Evolutionary conservation across 2,888 invertebrate species (phyloP).

Genomic region (Acronicta aceris): DNA sequence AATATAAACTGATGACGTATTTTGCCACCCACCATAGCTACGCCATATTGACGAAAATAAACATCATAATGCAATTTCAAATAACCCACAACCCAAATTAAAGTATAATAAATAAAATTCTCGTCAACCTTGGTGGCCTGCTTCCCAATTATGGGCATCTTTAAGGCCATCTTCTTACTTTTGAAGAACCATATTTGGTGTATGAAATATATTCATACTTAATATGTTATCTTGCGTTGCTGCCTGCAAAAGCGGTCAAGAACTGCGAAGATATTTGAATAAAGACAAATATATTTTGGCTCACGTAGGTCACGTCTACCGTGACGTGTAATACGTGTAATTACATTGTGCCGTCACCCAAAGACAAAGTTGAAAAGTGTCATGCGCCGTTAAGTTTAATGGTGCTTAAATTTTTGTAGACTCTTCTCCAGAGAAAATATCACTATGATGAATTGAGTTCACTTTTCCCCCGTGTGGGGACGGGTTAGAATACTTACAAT

Average conservation of each 20-base stretch:
- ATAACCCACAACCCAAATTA: background rate
- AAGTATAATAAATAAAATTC: conserved; percentile 12
- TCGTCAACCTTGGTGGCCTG: conserved; percentile 26
- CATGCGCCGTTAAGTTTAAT: no score
- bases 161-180: conserved; percentile 34
- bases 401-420: no score
- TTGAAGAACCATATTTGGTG: conserved; percentile 41
- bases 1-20: background rate
- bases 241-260: conserved; percentile 47
- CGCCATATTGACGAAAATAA: conserved; percentile 2
- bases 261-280: conserved; percentile 12
- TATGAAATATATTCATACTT: conserved; percentile 26
- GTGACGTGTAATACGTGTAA: no score
- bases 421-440: no score
- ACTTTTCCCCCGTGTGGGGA: no score
- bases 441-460: no score
- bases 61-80: conserved; percentile 1
- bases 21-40: background rate
- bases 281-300: background rate
- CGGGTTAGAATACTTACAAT: no score
- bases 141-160: conserved; percentile 24
- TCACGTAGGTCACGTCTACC: no score
- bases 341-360: no score
- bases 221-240: conserved; percentile 29
- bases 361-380: no score